A percentile compares a stretch with the other conserved stretches of the same genome.
These are phyloP conservation scores for Crambe crambe DNA, from an alignment of 37 sponge, comb jelly and placozoan species.

Conservation along the genomic window DNA sequence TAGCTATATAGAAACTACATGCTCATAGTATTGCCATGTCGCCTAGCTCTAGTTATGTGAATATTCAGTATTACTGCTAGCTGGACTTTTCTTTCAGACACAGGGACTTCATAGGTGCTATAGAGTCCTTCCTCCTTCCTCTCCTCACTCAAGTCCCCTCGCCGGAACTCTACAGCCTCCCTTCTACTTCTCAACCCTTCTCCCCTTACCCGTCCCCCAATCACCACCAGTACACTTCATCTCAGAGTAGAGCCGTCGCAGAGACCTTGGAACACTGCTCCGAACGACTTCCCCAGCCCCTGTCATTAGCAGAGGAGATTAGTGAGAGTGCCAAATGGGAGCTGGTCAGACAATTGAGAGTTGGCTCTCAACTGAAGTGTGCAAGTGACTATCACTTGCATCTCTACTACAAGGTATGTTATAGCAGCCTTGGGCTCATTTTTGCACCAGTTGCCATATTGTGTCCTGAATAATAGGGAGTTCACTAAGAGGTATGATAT, in stretches of 20 bases:
- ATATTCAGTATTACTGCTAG: too few relatives aligned
- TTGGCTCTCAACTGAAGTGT: background rate
- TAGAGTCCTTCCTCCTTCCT: slow-evolving; percentile 5
- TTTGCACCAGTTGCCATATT: too few relatives aligned
- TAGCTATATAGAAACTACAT: too few relatives aligned
- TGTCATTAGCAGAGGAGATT: background rate
- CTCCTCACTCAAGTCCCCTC: slow-evolving; percentile 14
- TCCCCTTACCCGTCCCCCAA: background rate
- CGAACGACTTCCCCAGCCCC: background rate
- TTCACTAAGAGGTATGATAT: too few relatives aligned
- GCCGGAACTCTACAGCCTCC: background rate
- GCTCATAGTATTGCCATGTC: too few relatives aligned
- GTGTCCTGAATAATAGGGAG: too few relatives aligned
- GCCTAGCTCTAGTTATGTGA: too few relatives aligned
- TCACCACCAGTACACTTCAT: background rate
- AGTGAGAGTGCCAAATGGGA: too few relatives aligned
- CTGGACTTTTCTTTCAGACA: background rate
- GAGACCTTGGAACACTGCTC: background rate
- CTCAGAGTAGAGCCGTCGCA: background rate
- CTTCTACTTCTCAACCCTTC: slow-evolving; percentile 1
- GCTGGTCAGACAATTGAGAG: background rate
- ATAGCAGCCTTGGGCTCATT: too few relatives aligned
- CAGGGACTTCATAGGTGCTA: background rate
- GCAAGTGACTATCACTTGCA: too few relatives aligned
- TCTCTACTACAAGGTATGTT: too few relatives aligned